phyloP scores from a whole-genome alignment of 2,797 vertebrate species.

The Ceryle rudis region DNA sequence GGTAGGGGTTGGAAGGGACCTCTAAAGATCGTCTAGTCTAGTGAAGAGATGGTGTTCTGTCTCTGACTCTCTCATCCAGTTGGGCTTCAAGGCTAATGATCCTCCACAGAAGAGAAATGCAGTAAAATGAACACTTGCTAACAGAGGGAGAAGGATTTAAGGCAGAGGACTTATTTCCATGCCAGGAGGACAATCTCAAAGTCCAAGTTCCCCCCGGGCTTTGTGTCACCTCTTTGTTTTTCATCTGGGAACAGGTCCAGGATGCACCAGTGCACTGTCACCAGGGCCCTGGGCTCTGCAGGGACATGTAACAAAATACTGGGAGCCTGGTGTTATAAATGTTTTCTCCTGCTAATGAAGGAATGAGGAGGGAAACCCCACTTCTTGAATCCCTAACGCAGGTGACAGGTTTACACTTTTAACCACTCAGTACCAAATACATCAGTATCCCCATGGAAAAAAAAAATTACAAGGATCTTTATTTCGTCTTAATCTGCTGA shows the following conservation, averaged over 20 bases:
- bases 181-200: background rate
- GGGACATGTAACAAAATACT: background rate
- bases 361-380: background rate
- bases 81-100: background rate
- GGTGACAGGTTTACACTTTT: background rate
- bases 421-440: background rate
- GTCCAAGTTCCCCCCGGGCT: background rate
- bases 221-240: background rate
- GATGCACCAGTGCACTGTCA: fast-evolving
- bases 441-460: background rate
- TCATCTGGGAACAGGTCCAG: fast-evolving
- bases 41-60: background rate
- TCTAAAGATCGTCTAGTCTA: no score
- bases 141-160: background rate
- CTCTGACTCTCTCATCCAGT: background rate
- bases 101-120: background rate
- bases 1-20: no score
- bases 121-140: background rate
- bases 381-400: background rate
- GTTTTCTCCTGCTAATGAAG: background rate
- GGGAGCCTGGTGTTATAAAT: fast-evolving
- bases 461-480: background rate
- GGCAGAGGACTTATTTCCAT: background rate
- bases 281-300: background rate
- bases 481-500: background rate